Conservation (phyloP, 2,113 vertebrate genomes). For the Hippocampus comes region DNA sequence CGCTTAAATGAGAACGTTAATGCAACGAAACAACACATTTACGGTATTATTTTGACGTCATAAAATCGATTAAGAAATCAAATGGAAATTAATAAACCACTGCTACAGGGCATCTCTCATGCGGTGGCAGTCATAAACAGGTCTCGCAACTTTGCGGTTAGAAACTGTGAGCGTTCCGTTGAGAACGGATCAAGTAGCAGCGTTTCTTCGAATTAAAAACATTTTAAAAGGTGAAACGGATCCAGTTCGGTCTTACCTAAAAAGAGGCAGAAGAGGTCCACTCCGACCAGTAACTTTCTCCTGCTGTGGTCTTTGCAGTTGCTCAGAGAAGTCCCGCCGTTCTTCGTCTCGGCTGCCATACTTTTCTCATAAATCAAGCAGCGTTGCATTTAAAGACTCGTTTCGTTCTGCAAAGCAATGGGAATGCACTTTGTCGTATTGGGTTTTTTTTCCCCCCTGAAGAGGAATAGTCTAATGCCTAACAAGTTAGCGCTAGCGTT, state of each 20-base stretch:
- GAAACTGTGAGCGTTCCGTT: too few species aligned
- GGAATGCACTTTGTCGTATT: background rate
- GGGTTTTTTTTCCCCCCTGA: background rate
- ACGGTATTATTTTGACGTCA: too few species aligned
- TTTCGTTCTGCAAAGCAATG: conserved; percentile 5
- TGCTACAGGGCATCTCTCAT: too few species aligned
- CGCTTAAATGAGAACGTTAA: too few species aligned
- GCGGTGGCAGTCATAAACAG: too few species aligned
- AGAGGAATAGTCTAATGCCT: conserved; percentile 7
- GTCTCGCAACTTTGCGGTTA: too few species aligned
- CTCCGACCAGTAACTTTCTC: conserved; percentile 83
- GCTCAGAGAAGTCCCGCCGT: conserved; percentile 82
- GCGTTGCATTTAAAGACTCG: conserved; percentile 82
- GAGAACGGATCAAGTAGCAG: too few species aligned
- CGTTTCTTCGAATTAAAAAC: too few species aligned
- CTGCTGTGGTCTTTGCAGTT: conserved; percentile 78
- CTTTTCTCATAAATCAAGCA: conserved; percentile 91
- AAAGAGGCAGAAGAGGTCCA: conserved; percentile 89
- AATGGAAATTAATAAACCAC: too few species aligned
- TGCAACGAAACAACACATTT: too few species aligned
- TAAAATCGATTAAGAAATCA: too few species aligned
- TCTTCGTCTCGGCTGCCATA: conserved; percentile 85
- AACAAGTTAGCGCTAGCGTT: background rate
- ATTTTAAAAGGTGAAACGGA: background rate
- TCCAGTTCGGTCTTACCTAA: conserved; percentile 77